These are phyloP conservation scores for Eristalinus sepulchralis DNA, from an alignment of 2,888 invertebrate genomes.

Conservation along the genomic window DNA sequence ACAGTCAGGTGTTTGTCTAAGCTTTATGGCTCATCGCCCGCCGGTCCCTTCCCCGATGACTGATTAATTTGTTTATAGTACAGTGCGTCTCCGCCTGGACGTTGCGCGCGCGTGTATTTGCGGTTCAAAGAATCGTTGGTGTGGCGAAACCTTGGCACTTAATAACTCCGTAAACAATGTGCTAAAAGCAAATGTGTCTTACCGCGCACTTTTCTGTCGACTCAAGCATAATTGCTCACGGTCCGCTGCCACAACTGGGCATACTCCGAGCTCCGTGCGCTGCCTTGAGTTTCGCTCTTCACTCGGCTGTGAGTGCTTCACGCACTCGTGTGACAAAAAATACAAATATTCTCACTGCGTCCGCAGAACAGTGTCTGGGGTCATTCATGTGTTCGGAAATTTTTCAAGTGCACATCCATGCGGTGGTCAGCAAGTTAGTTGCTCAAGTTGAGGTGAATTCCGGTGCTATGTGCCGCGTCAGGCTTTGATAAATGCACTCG, in stretches of 20 bases:
- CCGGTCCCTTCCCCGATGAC: background rate
- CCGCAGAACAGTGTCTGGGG: background rate
- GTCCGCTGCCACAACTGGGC: conserved; percentile 55
- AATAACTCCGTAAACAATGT: conserved; percentile 57
- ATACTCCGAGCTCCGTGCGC: background rate
- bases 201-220: conserved; percentile 19
- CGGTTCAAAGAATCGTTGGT: conserved; percentile 22
- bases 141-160: conserved; percentile 35
- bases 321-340: background rate
- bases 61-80: conserved; percentile 8
- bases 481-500: background rate
- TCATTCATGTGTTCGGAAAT: background rate
- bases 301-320: background rate
- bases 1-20: background rate
- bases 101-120: background rate
- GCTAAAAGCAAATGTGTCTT: conserved; percentile 55
- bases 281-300: background rate
- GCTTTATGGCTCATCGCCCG: background rate
- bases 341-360: background rate
- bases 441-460: background rate
- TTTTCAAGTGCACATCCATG: background rate
- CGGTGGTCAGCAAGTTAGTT: background rate
- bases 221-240: conserved; percentile 46
- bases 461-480: background rate
- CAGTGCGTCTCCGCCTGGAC: background rate